Percentiles rank a stretch among this genome's conserved stretches.
These are phyloP conservation scores for Eueides isabella DNA, from an alignment of 1,140 invertebrate species.

Conservation along the genomic window DNA sequence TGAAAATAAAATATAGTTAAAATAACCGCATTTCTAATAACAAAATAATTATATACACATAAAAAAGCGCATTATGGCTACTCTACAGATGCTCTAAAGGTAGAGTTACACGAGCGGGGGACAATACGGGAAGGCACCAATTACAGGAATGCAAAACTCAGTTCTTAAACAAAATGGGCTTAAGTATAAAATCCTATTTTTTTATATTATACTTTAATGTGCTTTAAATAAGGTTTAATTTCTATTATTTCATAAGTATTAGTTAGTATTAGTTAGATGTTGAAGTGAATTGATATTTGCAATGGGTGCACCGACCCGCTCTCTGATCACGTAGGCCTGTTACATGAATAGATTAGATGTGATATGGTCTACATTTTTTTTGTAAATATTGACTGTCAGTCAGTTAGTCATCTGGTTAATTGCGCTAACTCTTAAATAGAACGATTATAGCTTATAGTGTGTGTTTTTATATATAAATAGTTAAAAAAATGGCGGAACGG, in stretches of 20 bases:
- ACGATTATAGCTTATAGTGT: background rate
- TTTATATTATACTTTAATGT: background rate
- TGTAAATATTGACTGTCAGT: background rate
- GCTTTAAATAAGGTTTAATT: background rate
- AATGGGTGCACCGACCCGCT: slow-evolving; percentile 58
- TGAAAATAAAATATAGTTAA: too few relatives aligned
- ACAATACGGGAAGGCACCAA: slow-evolving; percentile 56
- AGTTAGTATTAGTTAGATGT: slow-evolving; percentile 2
- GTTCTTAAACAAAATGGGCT: slow-evolving; percentile 21
- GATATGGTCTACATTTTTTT: background rate
- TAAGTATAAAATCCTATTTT: slow-evolving; percentile 12
- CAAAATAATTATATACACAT: background rate
- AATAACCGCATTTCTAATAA: too few relatives aligned
- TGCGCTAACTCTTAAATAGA: background rate
- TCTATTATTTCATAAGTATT: background rate
- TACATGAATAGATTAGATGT: slow-evolving; percentile 28
- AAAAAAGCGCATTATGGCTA: slow-evolving; percentile 17
- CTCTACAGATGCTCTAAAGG: slow-evolving; percentile 35
- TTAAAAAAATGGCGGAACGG: too few relatives aligned
- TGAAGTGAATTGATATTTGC: slow-evolving; percentile 55
- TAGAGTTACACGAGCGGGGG: slow-evolving; percentile 55
- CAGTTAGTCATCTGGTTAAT: background rate
- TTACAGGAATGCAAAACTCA: slow-evolving; percentile 52
- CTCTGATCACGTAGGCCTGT: slow-evolving; percentile 50
- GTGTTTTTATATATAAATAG: too few relatives aligned